Percentiles rank a stretch among this genome's conserved stretches.
phyloP scores from a whole-genome alignment of 2,113 vertebrate genomes.

The Condylura cristata region DNA sequence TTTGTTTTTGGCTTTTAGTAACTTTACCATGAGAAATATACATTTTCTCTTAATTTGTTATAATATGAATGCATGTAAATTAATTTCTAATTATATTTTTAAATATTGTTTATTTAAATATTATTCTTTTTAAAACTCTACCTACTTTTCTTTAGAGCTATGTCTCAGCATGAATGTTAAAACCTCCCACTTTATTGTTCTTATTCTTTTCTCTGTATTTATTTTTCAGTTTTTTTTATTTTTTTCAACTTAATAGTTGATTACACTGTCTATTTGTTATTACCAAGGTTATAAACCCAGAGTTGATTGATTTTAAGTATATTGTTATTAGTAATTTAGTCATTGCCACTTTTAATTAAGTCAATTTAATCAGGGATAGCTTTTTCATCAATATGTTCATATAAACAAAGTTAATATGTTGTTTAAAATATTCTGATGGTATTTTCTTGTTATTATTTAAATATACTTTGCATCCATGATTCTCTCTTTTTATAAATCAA shows the following conservation, averaged over 20 bases:
- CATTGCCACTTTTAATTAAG: too few relatives aligned
- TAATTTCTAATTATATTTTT: slow-evolving; percentile 31
- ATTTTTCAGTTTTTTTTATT: neutral
- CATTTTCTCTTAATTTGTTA: neutral
- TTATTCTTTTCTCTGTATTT: neutral
- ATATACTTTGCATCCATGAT: neutral
- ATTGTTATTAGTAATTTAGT: too few relatives aligned
- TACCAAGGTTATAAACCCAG: neutral
- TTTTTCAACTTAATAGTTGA: neutral
- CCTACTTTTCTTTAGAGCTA: neutral
- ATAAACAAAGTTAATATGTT: neutral
- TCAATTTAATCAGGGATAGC: too few relatives aligned
- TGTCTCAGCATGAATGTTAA: neutral
- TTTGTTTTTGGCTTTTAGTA: neutral
- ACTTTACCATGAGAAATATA: neutral
- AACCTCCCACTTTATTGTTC: neutral
- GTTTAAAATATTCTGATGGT: neutral
- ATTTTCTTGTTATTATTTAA: neutral
- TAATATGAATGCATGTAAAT: neutral
- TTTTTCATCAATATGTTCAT: neutral
- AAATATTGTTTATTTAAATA: neutral
- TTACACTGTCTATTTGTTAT: neutral
- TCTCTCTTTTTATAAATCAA: neutral
- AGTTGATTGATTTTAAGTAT: neutral
- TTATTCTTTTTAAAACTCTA: neutral